Base-by-base conservation (phyloP, 64 coral and sea anemone genomes). In the Montipora efflorescens region DNA sequence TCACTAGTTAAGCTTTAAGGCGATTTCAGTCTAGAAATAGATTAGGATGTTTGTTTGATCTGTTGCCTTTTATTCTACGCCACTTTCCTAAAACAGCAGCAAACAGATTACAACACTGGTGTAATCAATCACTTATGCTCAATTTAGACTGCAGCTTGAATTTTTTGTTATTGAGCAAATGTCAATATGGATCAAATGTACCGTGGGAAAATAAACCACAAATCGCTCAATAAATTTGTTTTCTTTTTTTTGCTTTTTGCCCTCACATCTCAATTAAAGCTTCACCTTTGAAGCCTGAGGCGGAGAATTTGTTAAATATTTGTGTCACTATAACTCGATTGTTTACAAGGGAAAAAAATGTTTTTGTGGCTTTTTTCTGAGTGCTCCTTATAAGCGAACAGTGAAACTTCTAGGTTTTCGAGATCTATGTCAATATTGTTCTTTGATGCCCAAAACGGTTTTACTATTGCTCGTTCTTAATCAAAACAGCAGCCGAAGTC, bases 1-100 rank as follows among this genome's bases (percentile, higher is more conserved):
- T 82, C 79, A 4, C 58, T 62, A 50, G 46, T 72, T 71, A 86
- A 71, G 82, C 82, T 69, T 86, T 86, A 86, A 86, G 66, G 46
- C 67, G 82, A 86, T 86, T 86, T 48, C 66, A 51, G 82, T 86
- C 82, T 86, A 86, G 82, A 86, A 86, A 86, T 86, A 86, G 82
- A 86, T 86, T 73, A 86, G 82, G 82, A 16, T 86, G 82, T 86
- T 86, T 86, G 82, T 86, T 86, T 86, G 82, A 86, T 86, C 64
- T 86, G 82, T 23, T 86, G 82, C 45, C 45, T 71, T 44, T 86
- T 86, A 48, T 71, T 71, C 82, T 86, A 72, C 71, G 71, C 45
- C 43, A 47, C 82, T 68, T 86, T 70, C 82, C 67, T 72, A 86
- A 86, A 86, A 86, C 82, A 86, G 82, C 62, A 86, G 44, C 62